Percentiles rank a stretch among this genome's conserved stretches.
phyloP scores from a whole-genome alignment of 30 jellyfish, hydroid and myxozoan genomes.

The Aurelia sp. region DNA sequence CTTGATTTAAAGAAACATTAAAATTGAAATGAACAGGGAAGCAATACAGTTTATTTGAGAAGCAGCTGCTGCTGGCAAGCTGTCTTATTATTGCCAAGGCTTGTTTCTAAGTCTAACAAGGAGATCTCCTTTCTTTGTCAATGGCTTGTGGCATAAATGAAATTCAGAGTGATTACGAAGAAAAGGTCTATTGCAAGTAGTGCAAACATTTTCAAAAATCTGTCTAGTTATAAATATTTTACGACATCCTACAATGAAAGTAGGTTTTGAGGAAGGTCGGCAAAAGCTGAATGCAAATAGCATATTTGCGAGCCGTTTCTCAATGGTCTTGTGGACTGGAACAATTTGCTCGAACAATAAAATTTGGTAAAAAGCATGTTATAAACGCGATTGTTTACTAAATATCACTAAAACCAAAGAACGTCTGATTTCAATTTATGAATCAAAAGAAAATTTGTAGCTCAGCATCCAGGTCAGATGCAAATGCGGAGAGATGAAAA shows the following conservation, averaged over 20 bases:
- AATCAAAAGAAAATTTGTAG: not conserved
- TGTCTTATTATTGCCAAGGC: slow-evolving; percentile 21
- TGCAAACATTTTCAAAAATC: slow-evolving; percentile 26
- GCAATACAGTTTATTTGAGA: not conserved
- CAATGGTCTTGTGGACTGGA: slow-evolving; percentile 5
- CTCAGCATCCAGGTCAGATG: not conserved
- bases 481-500: no score
- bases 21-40: no score
- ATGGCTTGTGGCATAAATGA: slow-evolving; percentile 30
- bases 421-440: not conserved
- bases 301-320: slow-evolving; percentile 16
- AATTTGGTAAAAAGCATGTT: not conserved
- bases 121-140: slow-evolving; percentile 20
- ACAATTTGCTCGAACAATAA: slow-evolving; percentile 1
- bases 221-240: slow-evolving; percentile 30
- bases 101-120: slow-evolving; percentile 16
- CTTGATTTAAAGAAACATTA: no score
- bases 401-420: not conserved
- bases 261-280: slow-evolving; percentile 7
- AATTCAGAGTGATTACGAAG: slow-evolving; percentile 30
- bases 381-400: not conserved
- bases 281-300: slow-evolving; percentile 4
- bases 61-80: slow-evolving; percentile 33
- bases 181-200: slow-evolving; percentile 46
- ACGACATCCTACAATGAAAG: slow-evolving; percentile 27